These are phyloP conservation scores for Xenopus borealis DNA, from an alignment of 2,113 vertebrate genomes.

Conservation along the genomic window DNA sequence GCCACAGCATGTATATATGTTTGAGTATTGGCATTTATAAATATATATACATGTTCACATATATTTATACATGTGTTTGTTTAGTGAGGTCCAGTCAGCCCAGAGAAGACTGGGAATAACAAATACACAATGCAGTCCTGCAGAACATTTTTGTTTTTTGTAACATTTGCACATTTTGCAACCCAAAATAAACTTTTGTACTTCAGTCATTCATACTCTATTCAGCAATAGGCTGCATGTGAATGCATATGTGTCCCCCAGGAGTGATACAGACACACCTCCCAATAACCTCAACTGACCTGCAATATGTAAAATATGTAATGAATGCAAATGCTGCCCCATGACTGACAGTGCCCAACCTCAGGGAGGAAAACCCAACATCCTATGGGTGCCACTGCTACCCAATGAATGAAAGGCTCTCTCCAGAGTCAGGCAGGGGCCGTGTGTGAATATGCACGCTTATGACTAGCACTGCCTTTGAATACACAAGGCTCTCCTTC, in stretches of 20 bases:
- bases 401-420: slow-evolving; percentile 1
- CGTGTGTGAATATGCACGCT: no score
- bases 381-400: neutral
- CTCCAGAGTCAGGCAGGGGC: neutral
- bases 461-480: no score
- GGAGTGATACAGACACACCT: neutral
- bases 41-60: no score
- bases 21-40: no score
- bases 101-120: neutral
- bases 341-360: neutral
- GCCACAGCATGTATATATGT: neutral
- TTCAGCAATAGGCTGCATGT: no score
- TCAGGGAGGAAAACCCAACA: neutral
- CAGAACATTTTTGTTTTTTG: no score
- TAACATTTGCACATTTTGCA: no score
- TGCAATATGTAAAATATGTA: neutral
- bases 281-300: neutral
- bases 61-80: no score
- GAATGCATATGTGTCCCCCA: no score
- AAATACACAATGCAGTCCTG: neutral
- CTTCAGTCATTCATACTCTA: no score
- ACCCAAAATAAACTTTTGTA: no score
- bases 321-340: neutral
- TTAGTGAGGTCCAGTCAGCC: neutral
- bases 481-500: no score